phyloP scores from a whole-genome alignment of 2,797 vertebrate genomes.

The Sebastes cheni region DNA sequence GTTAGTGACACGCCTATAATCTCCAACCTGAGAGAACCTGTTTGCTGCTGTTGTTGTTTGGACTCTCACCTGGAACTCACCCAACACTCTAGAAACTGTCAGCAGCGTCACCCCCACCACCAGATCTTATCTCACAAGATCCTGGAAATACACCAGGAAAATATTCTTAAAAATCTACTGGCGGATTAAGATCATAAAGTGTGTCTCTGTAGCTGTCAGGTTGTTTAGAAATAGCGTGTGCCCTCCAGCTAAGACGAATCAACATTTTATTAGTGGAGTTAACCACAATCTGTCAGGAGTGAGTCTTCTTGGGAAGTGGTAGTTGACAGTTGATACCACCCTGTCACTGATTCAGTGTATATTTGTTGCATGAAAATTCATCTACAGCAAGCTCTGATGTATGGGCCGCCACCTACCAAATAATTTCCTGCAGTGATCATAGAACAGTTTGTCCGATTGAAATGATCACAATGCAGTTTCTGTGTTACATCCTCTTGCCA shows the following conservation, averaged over 20 bases:
- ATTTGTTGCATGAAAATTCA: not conserved
- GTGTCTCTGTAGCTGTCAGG: not conserved
- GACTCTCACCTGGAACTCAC: constrained; percentile 26
- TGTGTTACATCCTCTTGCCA: not conserved
- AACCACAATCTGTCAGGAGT: constrained; percentile 16
- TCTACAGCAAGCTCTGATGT: not conserved
- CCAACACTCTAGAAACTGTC: constrained; percentile 20
- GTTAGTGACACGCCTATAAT: constrained; percentile 53
- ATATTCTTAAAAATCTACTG: not conserved
- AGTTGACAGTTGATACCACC: not conserved
- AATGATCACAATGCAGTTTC: constrained; percentile 8
- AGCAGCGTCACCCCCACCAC: not conserved
- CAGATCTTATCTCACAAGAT: not conserved
- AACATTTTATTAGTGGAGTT: constrained; percentile 1
- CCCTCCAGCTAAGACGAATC: constrained; percentile 11
- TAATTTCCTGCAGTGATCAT: not conserved
- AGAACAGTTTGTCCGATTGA: constrained; percentile 7
- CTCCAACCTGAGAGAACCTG: constrained; percentile 58
- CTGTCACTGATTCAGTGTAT: not conserved
- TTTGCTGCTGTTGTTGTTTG: constrained; percentile 46
- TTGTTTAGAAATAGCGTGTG: not conserved
- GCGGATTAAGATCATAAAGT: not conserved
- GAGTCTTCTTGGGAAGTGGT: constrained; percentile 12
- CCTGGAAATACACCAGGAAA: not conserved
- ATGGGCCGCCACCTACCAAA: not conserved